Evolutionary conservation across 2,113 vertebrate species (phyloP), one percentile per base, ranked within the genome.

Genomic region (Lophura nycthemera): DNA sequence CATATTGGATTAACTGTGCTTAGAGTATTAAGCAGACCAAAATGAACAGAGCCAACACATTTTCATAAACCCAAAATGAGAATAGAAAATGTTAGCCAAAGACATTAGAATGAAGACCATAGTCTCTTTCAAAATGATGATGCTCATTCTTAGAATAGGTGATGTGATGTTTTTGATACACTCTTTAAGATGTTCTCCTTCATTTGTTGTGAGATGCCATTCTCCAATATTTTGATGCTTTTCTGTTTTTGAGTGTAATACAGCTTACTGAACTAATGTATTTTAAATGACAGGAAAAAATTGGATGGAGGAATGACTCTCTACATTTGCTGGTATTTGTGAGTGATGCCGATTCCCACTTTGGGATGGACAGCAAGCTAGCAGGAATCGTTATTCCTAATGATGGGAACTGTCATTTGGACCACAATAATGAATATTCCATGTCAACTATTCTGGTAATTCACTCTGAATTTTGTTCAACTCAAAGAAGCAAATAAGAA

Each of bases 321-420:
- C 98, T 99, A 84, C 99, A 99, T 91, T 96, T 99, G 96, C 90
- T 99, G 97, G 99, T 99, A 92, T 99, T 99, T 96, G 99, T 98
- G 92, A 99, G 98, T 48, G 99, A 99, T 14, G 99, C 98, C 0
- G 99, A 99, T 97, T 99, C 99, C 56, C 99, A 99, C 95, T 98
- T 99, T 84, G 99, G 99, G 80, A 99, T 99, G 99, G 99, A 99
- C 97, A 99, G 99, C 94, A 99, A 99, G 96, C 97, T 99, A 97
- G 98, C 99, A 12, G 99, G 99, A 75, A 99, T 99, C 5, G 99
- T 99, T 87, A 98, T 99, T 93, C 99, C 99, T 81, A 99, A 99
- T 7, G 99, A 99, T 16, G 98, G 99, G 1, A 98, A 98, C 90
- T 99, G 99, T 95, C 99, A 99, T 94, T 97, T 99, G 97, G 99